These are phyloP conservation scores for Apamea epomidion DNA, from an alignment of 2,888 invertebrate genomes.

Conservation along the genomic window DNA sequence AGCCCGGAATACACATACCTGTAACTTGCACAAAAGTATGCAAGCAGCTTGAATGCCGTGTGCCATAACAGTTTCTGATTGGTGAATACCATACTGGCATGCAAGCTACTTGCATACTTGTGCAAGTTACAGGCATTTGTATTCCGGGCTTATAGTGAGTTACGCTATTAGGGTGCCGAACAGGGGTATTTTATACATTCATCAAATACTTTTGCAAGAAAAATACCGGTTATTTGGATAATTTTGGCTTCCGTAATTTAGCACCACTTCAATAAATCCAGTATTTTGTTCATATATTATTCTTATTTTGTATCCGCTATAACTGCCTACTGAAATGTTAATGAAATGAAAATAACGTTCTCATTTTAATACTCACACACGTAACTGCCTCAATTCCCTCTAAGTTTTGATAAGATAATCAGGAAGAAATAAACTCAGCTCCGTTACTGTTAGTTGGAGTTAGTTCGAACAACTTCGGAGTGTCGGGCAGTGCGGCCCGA, in stretches of 20 bases:
- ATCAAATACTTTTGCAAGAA: not conserved
- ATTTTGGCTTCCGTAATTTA: not conserved
- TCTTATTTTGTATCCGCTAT: not conserved
- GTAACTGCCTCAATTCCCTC: not conserved
- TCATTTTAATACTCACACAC: not conserved
- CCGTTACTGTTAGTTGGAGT: slow-evolving; percentile 25
- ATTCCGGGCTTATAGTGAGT: too few species aligned
- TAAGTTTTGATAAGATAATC: slow-evolving; percentile 41
- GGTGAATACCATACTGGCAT: too few species aligned
- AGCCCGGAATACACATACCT: too few species aligned
- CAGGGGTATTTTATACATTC: not conserved
- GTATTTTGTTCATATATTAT: not conserved
- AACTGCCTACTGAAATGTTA: not conserved
- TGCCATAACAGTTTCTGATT: too few species aligned
- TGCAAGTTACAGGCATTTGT: too few species aligned
- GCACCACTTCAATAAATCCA: not conserved
- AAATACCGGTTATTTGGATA: not conserved
- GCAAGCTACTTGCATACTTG: too few species aligned
- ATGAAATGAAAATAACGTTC: not conserved
- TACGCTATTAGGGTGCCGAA: too few species aligned
- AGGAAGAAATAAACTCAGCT: slow-evolving; percentile 33
- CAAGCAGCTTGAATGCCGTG: too few species aligned
- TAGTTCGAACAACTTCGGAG: slow-evolving; percentile 28
- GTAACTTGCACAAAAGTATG: too few species aligned
- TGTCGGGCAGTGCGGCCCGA: slow-evolving; percentile 14